phyloP scores from a whole-genome alignment of 2,888 invertebrate species.

The Mayetiola destructor region DNA sequence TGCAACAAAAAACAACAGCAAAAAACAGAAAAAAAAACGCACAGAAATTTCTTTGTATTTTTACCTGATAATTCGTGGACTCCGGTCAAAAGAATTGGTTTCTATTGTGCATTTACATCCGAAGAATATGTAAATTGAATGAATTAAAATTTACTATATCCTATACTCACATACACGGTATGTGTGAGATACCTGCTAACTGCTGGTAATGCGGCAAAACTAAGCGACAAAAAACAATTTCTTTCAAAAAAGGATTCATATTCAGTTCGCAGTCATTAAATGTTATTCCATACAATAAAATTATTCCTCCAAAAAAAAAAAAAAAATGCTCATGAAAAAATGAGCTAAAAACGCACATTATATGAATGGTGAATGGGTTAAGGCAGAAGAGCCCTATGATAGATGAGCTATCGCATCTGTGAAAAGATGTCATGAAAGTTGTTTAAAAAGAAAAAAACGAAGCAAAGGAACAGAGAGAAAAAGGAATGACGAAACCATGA shows the following conservation, averaged over 20 bases:
- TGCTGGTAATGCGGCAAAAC: background rate
- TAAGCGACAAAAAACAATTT: background rate
- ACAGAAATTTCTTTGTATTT: background rate
- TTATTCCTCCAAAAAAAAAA: background rate
- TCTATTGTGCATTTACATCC: background rate
- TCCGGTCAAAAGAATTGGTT: conserved; percentile 1
- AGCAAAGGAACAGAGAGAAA: background rate
- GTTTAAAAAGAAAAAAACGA: background rate
- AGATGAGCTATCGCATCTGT: background rate
- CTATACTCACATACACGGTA: too few relatives aligned
- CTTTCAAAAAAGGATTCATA: conserved; percentile 5
- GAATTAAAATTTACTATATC: background rate
- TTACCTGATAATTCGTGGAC: conserved; percentile 7
- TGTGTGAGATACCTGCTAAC: conserved; percentile 11
- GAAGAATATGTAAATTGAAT: conserved; percentile 4
- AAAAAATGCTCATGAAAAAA: background rate
- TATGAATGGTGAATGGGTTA: background rate
- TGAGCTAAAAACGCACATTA: background rate
- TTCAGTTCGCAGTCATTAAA: background rate
- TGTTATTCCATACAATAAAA: background rate
- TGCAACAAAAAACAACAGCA: background rate
- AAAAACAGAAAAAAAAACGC: background rate
- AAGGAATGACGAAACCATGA: background rate
- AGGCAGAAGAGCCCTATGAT: background rate
- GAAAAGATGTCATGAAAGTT: background rate